Evolutionary conservation across 2,888 invertebrate genomes (phyloP), one percentile per base, ranked within the genome.

Genomic region (Chorisops tibialis): DNA sequence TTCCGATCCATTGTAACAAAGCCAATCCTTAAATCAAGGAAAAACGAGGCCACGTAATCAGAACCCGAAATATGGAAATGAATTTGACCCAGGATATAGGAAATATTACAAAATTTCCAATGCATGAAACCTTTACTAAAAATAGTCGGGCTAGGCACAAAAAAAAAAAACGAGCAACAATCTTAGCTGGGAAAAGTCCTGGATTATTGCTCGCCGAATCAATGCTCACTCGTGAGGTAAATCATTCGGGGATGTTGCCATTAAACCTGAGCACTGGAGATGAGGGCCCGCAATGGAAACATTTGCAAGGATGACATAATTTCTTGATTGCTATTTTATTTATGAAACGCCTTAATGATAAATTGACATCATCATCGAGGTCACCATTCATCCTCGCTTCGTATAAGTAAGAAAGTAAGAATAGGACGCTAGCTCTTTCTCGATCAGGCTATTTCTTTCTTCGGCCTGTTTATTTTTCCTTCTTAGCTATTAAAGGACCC

Each of bases 291-390:
- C 30, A 30, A 30, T 30, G 18, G 24, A 9, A 7, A 19, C 18
- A 39, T 41, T 41, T 41, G 24, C 22, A 41, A 54, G 41, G 35
- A n/a, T n/a, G 24, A 41, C 22, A 30, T 43, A 56, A 56, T 56
- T 43, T 43, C 56, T 56, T 56, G 56, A 56, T 56, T 56, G 41
- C 16, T 24, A 14, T 43, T 43, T 43, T 56, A 43, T 43, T 56
- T 43, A 43, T 56, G 45, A 45, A 43, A 16, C 4, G 45, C 35
- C n/a, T 24, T 43, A 24, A 24, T 54, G 41, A 54, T 41, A 54
- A 54, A 54, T 54, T 19, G 41, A 41, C 18, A 37, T 19, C 41
- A 21, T 54, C 37, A 54, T 41, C 22, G 19, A 41, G 54, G 41
- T 54, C 41, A 41, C 37, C 30, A 30, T 30, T 30, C 30, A 30